phyloP scores from a whole-genome alignment of 2,113 vertebrate species.

The Chelonoidis abingdonii region DNA sequence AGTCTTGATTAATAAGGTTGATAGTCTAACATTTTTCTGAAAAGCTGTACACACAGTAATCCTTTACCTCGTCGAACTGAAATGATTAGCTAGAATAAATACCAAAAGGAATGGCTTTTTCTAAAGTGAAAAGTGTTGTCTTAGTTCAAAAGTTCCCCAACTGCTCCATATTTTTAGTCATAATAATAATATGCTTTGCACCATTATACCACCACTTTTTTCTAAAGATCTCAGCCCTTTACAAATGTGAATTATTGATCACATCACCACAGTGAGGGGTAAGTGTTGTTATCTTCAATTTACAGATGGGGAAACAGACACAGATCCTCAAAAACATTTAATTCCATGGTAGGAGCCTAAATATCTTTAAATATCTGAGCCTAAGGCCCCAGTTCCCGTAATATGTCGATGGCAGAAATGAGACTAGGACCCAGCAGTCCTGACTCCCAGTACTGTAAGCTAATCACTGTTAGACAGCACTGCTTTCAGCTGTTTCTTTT shows the following conservation, averaged over 20 bases:
- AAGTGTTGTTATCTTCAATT: background rate
- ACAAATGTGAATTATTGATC: background rate
- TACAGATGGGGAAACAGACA: background rate
- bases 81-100: background rate
- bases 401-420: background rate
- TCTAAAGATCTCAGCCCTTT: background rate
- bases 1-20: background rate
- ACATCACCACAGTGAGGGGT: background rate
- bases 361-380: background rate
- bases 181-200: background rate
- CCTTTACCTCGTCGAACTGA: background rate
- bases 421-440: background rate
- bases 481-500: background rate
- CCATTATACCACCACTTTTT: background rate
- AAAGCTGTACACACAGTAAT: background rate
- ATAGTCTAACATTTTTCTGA: background rate
- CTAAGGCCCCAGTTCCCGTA: background rate
- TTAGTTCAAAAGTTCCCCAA: background rate
- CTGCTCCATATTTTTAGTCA: background rate
- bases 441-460: background rate
- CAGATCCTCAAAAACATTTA: background rate
- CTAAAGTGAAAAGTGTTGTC: background rate
- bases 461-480: background rate
- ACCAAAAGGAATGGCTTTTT: background rate
- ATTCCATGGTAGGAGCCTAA: background rate